Percentiles rank a stretch among this genome's conserved stretches.
Evolutionary conservation across 2,888 invertebrate genomes (phyloP).

Genomic region (Lasioglossum oenotherae): DNA sequence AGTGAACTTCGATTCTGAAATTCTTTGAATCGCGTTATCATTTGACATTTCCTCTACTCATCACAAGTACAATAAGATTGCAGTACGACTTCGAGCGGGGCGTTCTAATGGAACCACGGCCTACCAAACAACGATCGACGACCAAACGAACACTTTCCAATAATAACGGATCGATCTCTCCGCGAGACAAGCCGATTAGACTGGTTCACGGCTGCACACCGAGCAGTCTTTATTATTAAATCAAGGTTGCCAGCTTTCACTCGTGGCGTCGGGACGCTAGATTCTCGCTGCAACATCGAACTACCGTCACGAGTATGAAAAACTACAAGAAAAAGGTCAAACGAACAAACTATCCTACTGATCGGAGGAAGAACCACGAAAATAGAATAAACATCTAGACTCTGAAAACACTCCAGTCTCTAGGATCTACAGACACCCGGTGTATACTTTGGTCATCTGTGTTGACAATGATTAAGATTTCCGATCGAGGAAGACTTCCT

Average conservation of each 20-base stretch:
- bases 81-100: background rate
- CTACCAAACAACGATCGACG: background rate
- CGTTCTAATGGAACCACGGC: background rate
- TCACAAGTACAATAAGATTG: too few relatives aligned
- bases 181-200: conserved; percentile 8
- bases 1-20: background rate
- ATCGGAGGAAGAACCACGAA: background rate
- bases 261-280: conserved; percentile 61
- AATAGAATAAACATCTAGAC: background rate
- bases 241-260: conserved; percentile 82
- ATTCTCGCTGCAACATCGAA: conserved; percentile 36
- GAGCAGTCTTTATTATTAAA: conserved; percentile 33
- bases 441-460: too few relatives aligned
- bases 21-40: background rate
- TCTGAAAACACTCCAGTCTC: too few relatives aligned
- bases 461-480: background rate
- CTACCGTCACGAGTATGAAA: background rate
- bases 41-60: too few relatives aligned
- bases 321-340: background rate
- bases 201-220: conserved; percentile 14
- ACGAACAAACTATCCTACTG: background rate
- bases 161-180: background rate
- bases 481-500: background rate
- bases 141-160: background rate
- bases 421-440: too few relatives aligned